phyloP scores from a whole-genome alignment of 2,113 vertebrate genomes.

The Bothrops jararaca region DNA sequence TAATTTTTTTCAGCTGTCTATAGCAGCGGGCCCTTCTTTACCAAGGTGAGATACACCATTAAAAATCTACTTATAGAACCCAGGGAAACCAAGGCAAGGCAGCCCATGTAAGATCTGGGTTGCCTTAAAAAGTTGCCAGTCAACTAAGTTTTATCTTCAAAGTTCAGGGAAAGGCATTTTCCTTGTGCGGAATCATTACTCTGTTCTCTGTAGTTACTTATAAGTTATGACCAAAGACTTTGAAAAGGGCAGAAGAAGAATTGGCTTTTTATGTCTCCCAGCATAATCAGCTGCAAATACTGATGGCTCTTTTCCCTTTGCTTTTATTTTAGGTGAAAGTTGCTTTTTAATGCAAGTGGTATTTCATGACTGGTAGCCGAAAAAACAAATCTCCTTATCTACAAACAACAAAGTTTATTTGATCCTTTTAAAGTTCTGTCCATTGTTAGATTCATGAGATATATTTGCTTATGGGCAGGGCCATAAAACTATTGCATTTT shows the following conservation, averaged over 20 bases:
- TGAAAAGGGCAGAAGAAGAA: not conserved
- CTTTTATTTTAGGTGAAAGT: not conserved
- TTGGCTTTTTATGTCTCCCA: not conserved
- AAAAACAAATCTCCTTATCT: not conserved
- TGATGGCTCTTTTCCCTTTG: not conserved
- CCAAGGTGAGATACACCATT: not conserved
- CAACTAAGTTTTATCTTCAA: conserved; percentile 13
- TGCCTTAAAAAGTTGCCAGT: conserved; percentile 26
- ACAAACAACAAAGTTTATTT: not conserved
- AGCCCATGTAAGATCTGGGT: not conserved
- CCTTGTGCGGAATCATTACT: not conserved
- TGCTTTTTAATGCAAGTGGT: not conserved
- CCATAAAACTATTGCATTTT: not conserved
- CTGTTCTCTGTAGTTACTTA: not conserved
- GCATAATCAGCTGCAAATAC: not conserved
- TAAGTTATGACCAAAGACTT: not conserved
- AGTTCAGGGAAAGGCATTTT: not conserved
- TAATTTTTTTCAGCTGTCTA: not conserved
- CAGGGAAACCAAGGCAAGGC: not conserved
- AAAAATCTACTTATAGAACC: not conserved
- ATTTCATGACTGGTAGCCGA: not conserved
- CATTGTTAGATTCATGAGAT: not conserved
- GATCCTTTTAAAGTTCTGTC: not conserved
- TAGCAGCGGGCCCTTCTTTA: not conserved
- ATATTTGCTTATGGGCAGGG: not conserved